Conservation (phyloP, 2,113 vertebrate genomes). For the Stigmatopora nigra region DNA sequence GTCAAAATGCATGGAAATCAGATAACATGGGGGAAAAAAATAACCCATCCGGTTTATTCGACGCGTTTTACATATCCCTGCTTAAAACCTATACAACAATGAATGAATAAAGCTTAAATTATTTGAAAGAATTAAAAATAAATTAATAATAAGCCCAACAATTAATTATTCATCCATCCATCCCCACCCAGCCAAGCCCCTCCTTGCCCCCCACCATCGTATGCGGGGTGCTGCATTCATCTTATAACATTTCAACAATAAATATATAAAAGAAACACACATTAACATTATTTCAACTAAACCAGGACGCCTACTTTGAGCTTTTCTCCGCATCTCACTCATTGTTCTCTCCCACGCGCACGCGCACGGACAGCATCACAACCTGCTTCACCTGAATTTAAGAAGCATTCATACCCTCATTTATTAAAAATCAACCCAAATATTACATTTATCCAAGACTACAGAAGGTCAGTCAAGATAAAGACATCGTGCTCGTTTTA, state of each 20-base stretch:
- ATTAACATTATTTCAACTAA: not conserved
- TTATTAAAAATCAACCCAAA: not conserved
- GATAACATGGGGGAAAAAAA: not conserved
- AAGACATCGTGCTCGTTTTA: slow-evolving; percentile 5
- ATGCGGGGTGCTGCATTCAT: slow-evolving; percentile 1
- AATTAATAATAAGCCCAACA: slow-evolving; percentile 38
- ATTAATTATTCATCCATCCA: slow-evolving; percentile 32
- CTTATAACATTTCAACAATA: not conserved
- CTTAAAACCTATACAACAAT: not conserved
- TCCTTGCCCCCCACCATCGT: slow-evolving; percentile 16
- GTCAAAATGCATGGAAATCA: not conserved
- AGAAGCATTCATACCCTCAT: not conserved
- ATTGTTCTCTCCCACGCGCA: not conserved
- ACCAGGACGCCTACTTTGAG: not conserved
- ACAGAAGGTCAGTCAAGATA: not conserved
- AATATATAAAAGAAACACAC: not conserved
- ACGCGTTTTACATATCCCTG: not conserved
- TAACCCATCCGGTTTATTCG: not conserved
- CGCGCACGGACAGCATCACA: not conserved
- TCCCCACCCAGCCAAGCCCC: slow-evolving; percentile 42
- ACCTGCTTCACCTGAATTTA: not conserved
- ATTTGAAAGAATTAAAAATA: not conserved
- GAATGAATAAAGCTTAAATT: slow-evolving; percentile 3
- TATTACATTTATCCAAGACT: too few species aligned
- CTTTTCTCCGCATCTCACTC: slow-evolving; percentile 1